A percentile compares a stretch with the other conserved stretches of the same genome.
Evolutionary conservation across 92 coral and sea anemone species (phyloP).

Genomic region (Ricordea florida): DNA sequence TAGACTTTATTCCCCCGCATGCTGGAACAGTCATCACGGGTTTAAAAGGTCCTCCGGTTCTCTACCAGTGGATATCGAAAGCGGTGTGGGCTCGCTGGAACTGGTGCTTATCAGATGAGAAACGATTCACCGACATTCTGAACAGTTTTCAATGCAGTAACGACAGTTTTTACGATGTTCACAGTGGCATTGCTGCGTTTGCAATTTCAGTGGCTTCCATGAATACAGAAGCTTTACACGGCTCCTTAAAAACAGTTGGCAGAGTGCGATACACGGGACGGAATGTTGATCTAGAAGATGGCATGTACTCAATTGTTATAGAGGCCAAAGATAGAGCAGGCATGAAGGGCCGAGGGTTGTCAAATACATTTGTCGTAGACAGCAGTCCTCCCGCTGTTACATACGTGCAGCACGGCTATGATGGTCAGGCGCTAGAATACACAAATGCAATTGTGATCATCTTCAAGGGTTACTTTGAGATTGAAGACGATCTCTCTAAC

Average conservation of each 20-base stretch:
- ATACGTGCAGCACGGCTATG: conserved; percentile 73
- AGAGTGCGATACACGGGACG: conserved; percentile 80
- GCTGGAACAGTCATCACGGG: conserved; percentile 83
- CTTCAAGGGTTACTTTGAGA: conserved; percentile 74
- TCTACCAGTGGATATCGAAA: conserved; percentile 85
- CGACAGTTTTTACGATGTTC: conserved; percentile 82
- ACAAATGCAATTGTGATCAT: conserved; percentile 20
- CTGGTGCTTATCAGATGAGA: conserved; percentile 88
- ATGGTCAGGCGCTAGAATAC: conserved; percentile 34
- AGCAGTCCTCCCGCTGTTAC: conserved; percentile 74
- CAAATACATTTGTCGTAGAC: conserved; percentile 84
- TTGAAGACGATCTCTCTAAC: conserved; percentile 81
- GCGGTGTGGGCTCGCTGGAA: conserved; percentile 99
- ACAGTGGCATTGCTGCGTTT: conserved; percentile 78
- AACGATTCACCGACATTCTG: conserved; percentile 21
- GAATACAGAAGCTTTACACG: conserved; percentile 43
- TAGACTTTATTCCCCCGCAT: conserved; percentile 91
- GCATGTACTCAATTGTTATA: conserved; percentile 85
- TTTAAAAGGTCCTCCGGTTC: conserved; percentile 70
- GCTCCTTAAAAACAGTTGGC: conserved; percentile 67
- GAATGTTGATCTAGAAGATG: conserved; percentile 75
- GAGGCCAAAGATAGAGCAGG: conserved; percentile 92
- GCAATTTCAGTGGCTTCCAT: conserved; percentile 84
- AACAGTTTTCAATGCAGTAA: conserved; percentile 51
- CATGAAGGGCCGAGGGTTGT: conserved; percentile 56